Percentiles rank a stretch among this genome's conserved stretches.
phyloP scores from a whole-genome alignment of 1,140 invertebrate genomes.

The Neotoxoptera formosana region DNA sequence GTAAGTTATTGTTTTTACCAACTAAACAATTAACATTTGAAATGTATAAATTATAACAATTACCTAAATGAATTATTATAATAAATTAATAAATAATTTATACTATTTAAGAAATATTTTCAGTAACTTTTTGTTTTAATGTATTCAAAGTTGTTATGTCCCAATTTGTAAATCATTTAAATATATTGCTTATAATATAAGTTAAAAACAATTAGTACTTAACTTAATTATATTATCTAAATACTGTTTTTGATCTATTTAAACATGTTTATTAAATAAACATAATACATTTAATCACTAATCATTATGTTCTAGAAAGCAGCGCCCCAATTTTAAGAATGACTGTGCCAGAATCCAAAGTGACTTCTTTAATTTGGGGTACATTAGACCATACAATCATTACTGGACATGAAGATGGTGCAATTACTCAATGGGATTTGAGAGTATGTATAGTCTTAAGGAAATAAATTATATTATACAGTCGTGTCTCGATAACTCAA shows the following conservation, averaged over 20 bases:
- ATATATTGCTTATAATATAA: neutral
- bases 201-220: neutral
- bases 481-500: neutral
- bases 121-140: neutral
- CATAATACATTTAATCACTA: neutral
- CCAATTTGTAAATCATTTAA: neutral
- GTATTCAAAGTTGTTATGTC: neutral
- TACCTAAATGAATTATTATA: too few relatives aligned
- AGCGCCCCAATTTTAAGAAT: constrained; percentile 69
- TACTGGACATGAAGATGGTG: constrained; percentile 94
- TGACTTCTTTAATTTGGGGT: constrained; percentile 93
- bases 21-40: neutral
- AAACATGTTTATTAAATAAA: neutral
- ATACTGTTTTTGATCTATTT: neutral
- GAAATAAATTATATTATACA: neutral
- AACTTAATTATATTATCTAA: neutral
- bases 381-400: constrained; percentile 89
- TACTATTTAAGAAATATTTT: neutral
- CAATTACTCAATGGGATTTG: constrained; percentile 90
- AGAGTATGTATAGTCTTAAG: constrained; percentile 67
- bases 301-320: constrained; percentile 56
- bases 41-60: neutral
- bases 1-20: constrained; percentile 61
- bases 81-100: too few relatives aligned
- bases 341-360: constrained; percentile 69